These are phyloP conservation scores for Gadus macrocephalus DNA, from an alignment of 2,113 vertebrate species.

Conservation along the genomic window DNA sequence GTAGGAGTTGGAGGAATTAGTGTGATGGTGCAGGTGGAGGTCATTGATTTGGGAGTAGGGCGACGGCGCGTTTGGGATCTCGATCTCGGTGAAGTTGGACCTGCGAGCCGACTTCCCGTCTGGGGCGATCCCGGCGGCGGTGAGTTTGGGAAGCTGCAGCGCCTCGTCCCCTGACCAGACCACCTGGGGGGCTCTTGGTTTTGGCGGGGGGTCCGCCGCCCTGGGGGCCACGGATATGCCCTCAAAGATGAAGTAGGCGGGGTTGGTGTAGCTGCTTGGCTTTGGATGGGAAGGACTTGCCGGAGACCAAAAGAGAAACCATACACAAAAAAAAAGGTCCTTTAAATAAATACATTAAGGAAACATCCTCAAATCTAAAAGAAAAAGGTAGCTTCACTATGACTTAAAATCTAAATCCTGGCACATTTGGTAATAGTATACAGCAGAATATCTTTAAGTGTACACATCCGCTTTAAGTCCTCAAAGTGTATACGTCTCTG, in stretches of 20 bases:
- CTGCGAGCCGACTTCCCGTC: slow-evolving; percentile 56
- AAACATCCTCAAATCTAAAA: too few species aligned
- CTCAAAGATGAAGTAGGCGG: slow-evolving; percentile 86
- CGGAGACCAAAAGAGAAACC: slow-evolving; percentile 50
- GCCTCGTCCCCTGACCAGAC: slow-evolving; percentile 66
- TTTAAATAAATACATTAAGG: too few species aligned
- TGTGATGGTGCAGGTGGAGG: slow-evolving; percentile 43
- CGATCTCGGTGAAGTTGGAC: slow-evolving; percentile 78
- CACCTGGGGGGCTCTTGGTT: slow-evolving; percentile 49
- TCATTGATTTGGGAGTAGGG: slow-evolving; percentile 51
- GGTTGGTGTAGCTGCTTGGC: slow-evolving; percentile 78
- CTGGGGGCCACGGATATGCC: slow-evolving; percentile 59
- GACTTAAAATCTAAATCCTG: too few species aligned
- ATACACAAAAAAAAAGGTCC: too few species aligned
- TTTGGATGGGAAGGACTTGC: slow-evolving; percentile 60
- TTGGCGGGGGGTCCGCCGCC: slow-evolving; percentile 43
- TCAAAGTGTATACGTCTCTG: too few species aligned
- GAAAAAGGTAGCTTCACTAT: too few species aligned
- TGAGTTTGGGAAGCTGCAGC: slow-evolving; percentile 70
- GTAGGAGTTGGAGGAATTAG: slow-evolving; percentile 71
- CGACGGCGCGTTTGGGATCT: slow-evolving; percentile 69
- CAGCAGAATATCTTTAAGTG: too few species aligned
- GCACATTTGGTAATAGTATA: too few species aligned
- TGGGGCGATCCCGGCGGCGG: slow-evolving; percentile 42
- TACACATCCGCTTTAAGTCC: too few species aligned